phyloP scores from a whole-genome alignment of 2,888 invertebrate genomes.

The Metopia argyrocephala region DNA sequence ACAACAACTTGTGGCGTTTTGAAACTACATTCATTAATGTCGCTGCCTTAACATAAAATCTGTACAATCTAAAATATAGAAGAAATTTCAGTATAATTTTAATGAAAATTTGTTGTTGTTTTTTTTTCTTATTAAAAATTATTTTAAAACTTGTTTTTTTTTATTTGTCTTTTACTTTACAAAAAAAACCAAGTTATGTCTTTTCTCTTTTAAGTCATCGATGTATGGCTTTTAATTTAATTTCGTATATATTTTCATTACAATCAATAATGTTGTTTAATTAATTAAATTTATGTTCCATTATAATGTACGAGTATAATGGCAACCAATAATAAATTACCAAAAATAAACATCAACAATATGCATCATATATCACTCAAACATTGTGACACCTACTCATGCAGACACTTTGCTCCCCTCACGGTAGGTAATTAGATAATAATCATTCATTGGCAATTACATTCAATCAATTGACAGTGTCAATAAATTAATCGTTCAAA shows the following conservation, averaged over 20 bases:
- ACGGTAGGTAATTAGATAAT: conserved; percentile 56
- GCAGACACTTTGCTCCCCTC: neutral
- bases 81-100: too few species aligned
- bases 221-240: too few species aligned
- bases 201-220: too few species aligned
- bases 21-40: too few species aligned
- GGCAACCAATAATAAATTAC: conserved; percentile 20
- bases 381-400: neutral
- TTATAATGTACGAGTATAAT: neutral
- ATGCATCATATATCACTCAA: conserved; percentile 51
- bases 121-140: too few species aligned
- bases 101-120: too few species aligned
- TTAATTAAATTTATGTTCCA: conserved; percentile 20
- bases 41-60: too few species aligned
- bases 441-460: conserved; percentile 62
- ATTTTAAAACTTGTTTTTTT: too few species aligned
- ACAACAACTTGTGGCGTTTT: too few species aligned
- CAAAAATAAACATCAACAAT: conserved; percentile 34
- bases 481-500: conserved; percentile 59
- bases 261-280: neutral
- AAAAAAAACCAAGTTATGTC: too few species aligned
- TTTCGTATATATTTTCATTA: neutral
- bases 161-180: too few species aligned
- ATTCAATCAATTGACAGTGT: conserved; percentile 62
- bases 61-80: too few species aligned